Base-by-base conservation (phyloP, 2,888 invertebrate genomes). In the Halocaridina rubra region DNA sequence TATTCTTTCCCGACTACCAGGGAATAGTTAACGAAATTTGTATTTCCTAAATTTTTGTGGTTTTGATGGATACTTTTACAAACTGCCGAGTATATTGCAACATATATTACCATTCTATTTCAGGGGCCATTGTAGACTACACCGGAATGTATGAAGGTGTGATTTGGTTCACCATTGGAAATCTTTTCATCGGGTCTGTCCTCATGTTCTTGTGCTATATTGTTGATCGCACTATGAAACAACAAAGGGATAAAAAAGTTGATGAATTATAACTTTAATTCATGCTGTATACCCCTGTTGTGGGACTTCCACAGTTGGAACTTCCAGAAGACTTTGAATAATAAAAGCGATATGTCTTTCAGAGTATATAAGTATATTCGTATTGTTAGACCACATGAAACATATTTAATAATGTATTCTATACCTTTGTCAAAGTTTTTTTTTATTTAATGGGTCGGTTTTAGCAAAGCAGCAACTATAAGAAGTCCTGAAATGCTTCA, bases 141-240 rank as follows among this genome's bases (percentile, higher is more conserved):
- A 86, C 81, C 19, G 81, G 81, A n/a, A 72, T 33, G 57, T 86
- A 79, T 29, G 19, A 74, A 22, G 72, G 67, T 0, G 81, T 81
- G 5, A 10, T 86, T 16, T 61, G 61, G 24, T 79, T 81, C 67
- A 64, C 81, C 8, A 57, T 79, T 4, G 39, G 30, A 5, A 79
- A 53, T 22, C 78, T 81, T 5, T 27, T 81, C 4, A 19, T 33
- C 1, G 86, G 81, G 19, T 33, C 74, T 22, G 19, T 8, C 8
- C 79, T 86, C 24, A 79, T 86, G 81, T 86, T 81, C 46, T 16
- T 67, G n/a, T 86, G 86, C 22, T 86, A 59, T 46, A 32, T 86
- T 16, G 32, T 81, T 27, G 32, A 80, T 5, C 75, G 76, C 19
- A 61, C 30, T 10, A 61, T 19, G 22, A 8, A 19, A 32, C 29